Evolutionary conservation across 2,888 invertebrate genomes (phyloP), one percentile per base, ranked within the genome.

Genomic region (Crematogaster levior): DNA sequence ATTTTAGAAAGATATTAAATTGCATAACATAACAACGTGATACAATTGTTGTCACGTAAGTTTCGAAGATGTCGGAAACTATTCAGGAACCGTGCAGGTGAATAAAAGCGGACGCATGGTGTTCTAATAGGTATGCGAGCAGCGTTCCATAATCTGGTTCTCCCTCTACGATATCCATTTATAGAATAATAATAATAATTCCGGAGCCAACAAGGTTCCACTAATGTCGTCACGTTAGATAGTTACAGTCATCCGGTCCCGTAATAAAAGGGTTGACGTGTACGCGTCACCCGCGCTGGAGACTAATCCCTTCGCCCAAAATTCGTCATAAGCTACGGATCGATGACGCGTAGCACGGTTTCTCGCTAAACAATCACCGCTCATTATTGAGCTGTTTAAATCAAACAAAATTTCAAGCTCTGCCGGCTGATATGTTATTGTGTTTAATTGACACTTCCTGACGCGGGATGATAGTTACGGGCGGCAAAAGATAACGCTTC

Each of bases 211-310:
- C 90, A 90, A 91, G 90, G 90, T 90, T 90, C 86, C 91, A 89
- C 88, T 92, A 93, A 93, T 93, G 92, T 93, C 90, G 90, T 91
- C 93, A 91, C 93, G 92, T 93, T 90, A 91, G 91, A 92, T 90
- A 92, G 92, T 92, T 92, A 91, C 83, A 90, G 91, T 91, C 92
- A 92, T 92, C 93, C 92, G 92, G 93, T 92, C 85, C 90, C 84
- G 88, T 90, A 91, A 92, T 91, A 90, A 93, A 94, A 92, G 93
- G 94, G 93, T 93, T 92, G 89, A 86, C 85, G 84, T 72, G 85
- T 82, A 83, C 88, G 85, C 86, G 81, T 74, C 68, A 84, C 81
- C 87, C 84, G 65, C 89, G 88, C 10, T 90, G 89, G 90, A 90
- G 89, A 86, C 81, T 89, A 90, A 75, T 65, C 84, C 91, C 91